Conservation (phyloP, 23 tunicate species). For the Trididemnum nubilum region DNA sequence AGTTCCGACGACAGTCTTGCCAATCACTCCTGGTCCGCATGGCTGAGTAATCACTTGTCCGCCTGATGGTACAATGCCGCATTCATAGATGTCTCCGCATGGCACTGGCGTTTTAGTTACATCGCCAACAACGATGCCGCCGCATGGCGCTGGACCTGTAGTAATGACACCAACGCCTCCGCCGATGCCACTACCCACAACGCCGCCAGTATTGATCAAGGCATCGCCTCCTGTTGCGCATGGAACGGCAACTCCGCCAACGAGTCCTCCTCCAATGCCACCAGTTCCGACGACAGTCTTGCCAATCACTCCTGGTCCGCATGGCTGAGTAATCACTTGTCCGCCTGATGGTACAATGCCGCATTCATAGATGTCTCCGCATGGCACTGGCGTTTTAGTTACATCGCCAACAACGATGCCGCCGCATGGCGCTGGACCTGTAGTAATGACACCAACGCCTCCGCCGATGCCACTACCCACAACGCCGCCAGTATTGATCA, state of each 20-base stretch:
- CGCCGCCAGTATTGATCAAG: neutral
- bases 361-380: slow-evolving; percentile 2
- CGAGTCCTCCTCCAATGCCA: neutral
- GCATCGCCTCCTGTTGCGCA: slow-evolving; percentile 14
- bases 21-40: slow-evolving; percentile 9
- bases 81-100: slow-evolving; percentile 1
- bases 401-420: neutral
- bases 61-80: neutral
- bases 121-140: neutral
- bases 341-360: neutral
- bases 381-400: neutral
- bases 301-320: slow-evolving; percentile 4
- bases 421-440: slow-evolving; percentile 2
- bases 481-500: neutral
- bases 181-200: slow-evolving; percentile 2
- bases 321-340: neutral
- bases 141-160: neutral
- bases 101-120: neutral
- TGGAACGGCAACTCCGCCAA: neutral
- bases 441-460: neutral
- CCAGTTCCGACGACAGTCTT: neutral
- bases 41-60: neutral
- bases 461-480: neutral
- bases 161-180: neutral
- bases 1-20: slow-evolving; percentile 3